These are phyloP conservation scores for Microplitis demolitor DNA, from an alignment of 1,140 invertebrate genomes.

Conservation along the genomic window DNA sequence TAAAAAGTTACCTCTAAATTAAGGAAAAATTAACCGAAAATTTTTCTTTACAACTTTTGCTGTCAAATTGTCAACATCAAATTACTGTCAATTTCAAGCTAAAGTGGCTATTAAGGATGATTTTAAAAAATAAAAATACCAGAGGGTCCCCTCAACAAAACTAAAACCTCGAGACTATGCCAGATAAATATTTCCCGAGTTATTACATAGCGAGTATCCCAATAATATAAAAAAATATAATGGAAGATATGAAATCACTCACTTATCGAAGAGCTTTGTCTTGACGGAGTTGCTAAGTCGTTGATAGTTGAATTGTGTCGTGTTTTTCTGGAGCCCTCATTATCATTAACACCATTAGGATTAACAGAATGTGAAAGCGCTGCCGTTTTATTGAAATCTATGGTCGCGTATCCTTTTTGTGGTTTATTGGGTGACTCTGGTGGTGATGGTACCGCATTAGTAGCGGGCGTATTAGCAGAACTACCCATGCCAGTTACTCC, in stretches of 20 bases:
- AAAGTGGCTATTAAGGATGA: too few species aligned
- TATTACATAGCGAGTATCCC: not conserved
- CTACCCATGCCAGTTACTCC: too few species aligned
- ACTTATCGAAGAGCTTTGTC: slow-evolving; percentile 65
- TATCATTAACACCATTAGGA: slow-evolving; percentile 62
- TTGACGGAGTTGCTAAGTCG: slow-evolving; percentile 57
- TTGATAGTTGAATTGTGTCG: slow-evolving; percentile 69
- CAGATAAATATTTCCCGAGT: too few species aligned
- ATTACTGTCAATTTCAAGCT: too few species aligned
- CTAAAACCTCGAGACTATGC: too few species aligned
- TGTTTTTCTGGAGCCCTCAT: slow-evolving; percentile 68
- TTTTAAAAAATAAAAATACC: too few species aligned
- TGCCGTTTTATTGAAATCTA: slow-evolving; percentile 91
- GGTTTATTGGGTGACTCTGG: slow-evolving; percentile 65
- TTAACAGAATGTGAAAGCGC: slow-evolving; percentile 75
- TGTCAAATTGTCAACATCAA: too few species aligned
- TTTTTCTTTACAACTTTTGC: too few species aligned
- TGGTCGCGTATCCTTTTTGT: slow-evolving; percentile 84
- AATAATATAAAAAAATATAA: not conserved
- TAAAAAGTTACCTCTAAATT: too few species aligned
- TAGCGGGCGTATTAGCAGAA: too few species aligned
- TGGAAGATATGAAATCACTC: slow-evolving; percentile 54
- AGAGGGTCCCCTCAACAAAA: too few species aligned
- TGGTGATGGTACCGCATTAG: slow-evolving; percentile 43
- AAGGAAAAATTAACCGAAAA: too few species aligned